These are phyloP conservation scores for Bombus confusus DNA, from an alignment of 1,140 invertebrate genomes.

Conservation along the genomic window DNA sequence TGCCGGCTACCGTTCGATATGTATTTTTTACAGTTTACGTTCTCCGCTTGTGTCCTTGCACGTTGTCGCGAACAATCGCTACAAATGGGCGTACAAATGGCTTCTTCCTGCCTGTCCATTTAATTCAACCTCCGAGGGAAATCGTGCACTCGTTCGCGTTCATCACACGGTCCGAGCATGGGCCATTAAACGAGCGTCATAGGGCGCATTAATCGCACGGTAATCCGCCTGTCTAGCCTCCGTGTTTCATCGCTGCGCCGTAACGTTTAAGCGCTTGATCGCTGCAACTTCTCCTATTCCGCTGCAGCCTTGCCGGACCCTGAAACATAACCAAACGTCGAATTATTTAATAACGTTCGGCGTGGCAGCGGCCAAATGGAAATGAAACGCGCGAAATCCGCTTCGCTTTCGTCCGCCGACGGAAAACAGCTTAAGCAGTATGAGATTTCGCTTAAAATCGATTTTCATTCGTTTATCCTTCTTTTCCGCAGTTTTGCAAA, in stretches of 20 bases:
- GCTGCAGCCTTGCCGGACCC: neutral
- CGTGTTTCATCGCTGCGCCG: neutral
- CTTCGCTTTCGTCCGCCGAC: no score
- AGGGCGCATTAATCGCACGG: conserved; percentile 32
- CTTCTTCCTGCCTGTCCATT: conserved; percentile 17
- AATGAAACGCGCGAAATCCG: no score
- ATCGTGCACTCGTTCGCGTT: conserved; percentile 22
- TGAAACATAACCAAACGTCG: neutral
- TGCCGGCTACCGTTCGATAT: neutral
- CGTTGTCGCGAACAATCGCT: conserved; percentile 3
- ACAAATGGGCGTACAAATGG: conserved; percentile 4
- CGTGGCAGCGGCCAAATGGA: accelerated
- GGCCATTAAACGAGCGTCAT: conserved; percentile 32
- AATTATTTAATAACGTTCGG: no score
- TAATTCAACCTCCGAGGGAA: conserved; percentile 33
- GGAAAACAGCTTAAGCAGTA: neutral
- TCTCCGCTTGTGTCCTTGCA: neutral
- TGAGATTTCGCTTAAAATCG: neutral
- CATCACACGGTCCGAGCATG: neutral
- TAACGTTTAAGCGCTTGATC: no score
- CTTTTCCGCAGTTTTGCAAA: neutral
- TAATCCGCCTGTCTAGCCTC: conserved; percentile 11
- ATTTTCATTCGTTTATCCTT: neutral
- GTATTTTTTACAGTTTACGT: neutral
- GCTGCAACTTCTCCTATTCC: neutral